phyloP scores from a whole-genome alignment of 2,888 invertebrate genomes.

The Gari tellinella region DNA sequence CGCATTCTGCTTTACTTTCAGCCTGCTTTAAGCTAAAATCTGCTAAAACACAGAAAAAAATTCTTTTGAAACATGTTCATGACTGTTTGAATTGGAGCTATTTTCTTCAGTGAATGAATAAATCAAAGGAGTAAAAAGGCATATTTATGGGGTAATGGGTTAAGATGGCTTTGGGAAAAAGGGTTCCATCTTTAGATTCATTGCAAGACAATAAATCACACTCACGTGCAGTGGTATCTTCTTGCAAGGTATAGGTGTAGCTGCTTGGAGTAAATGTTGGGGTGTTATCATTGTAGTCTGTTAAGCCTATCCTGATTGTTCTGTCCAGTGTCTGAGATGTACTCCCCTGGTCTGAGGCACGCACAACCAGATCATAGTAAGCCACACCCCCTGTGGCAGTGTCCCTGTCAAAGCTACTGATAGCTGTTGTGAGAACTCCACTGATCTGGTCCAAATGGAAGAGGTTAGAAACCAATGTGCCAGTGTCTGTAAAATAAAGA shows the following conservation, averaged over 20 bases:
- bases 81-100: too few species aligned
- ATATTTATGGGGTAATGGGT: too few species aligned
- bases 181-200: too few species aligned
- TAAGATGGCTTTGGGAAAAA: too few species aligned
- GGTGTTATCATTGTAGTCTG: conserved; percentile 72
- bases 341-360: conserved; percentile 38
- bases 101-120: too few species aligned
- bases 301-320: conserved; percentile 63
- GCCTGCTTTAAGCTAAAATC: too few species aligned
- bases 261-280: conserved; percentile 67
- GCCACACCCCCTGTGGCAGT: conserved; percentile 42
- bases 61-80: too few species aligned
- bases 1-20: too few species aligned
- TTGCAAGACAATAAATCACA: background rate
- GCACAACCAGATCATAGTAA: conserved; percentile 60
- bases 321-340: conserved; percentile 16
- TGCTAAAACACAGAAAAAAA: too few species aligned
- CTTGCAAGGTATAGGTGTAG: conserved; percentile 35
- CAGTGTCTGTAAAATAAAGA: too few species aligned
- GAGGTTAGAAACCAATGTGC: too few species aligned
- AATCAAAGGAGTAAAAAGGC: too few species aligned
- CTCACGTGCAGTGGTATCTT: conserved; percentile 2
- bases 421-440: conserved; percentile 58
- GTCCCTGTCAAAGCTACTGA: conserved; percentile 58
- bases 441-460: conserved; percentile 65